Evolutionary conservation across 2,888 invertebrate species (phyloP).

Genomic region (Bhutanitis thaidina): DNA sequence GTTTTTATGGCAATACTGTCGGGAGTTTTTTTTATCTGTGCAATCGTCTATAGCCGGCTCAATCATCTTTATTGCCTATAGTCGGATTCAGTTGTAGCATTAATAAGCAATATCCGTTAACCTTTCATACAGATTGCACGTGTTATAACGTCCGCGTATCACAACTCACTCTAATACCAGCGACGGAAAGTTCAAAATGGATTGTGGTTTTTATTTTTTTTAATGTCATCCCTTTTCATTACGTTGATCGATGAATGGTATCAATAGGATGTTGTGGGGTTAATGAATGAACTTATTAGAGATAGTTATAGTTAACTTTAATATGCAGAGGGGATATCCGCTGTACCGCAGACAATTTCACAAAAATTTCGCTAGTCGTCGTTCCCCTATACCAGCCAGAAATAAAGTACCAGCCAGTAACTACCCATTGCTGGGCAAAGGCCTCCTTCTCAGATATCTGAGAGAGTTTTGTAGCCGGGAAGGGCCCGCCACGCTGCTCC

Average conservation of each 20-base stretch:
- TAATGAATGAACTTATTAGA: conserved; percentile 10
- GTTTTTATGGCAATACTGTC: background rate
- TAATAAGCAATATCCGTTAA: conserved; percentile 73
- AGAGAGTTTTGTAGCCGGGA: too few relatives aligned
- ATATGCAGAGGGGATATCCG: too few relatives aligned
- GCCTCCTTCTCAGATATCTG: too few relatives aligned
- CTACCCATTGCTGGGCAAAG: too few relatives aligned
- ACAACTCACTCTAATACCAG: conserved; percentile 29
- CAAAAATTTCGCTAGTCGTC: too few relatives aligned
- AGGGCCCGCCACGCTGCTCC: too few relatives aligned
- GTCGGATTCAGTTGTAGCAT: conserved; percentile 62
- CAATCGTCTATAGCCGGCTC: conserved; percentile 39
- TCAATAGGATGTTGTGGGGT: conserved; percentile 41
- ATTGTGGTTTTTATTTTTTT: conserved; percentile 14
- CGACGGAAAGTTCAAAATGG: conserved; percentile 1
- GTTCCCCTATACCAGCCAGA: too few relatives aligned
- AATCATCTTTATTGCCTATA: conserved; percentile 68
- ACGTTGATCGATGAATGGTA: conserved; percentile 56
- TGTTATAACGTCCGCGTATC: conserved; percentile 32
- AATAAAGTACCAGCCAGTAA: too few relatives aligned
- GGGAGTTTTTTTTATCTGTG: conserved; percentile 24
- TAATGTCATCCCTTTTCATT: conserved; percentile 24
- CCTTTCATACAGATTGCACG: conserved; percentile 62
- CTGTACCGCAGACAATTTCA: too few relatives aligned
- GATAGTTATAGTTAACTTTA: background rate